Evolutionary conservation across 1,140 invertebrate genomes (phyloP).

Genomic region (Drosophila parvula): DNA sequence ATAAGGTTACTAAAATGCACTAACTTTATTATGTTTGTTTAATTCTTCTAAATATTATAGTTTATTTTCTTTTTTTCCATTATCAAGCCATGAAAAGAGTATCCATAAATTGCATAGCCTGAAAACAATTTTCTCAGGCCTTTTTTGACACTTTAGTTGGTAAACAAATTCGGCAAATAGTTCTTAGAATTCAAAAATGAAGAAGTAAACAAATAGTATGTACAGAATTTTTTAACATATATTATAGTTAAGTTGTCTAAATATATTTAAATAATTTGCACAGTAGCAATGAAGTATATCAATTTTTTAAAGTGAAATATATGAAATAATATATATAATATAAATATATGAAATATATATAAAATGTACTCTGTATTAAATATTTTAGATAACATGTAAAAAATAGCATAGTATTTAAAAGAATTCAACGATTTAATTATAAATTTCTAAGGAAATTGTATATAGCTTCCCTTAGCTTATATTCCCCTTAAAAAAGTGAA

Average conservation of each 20-base stretch:
- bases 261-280: neutral
- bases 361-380: neutral
- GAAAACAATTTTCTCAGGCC: too few relatives aligned
- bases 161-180: conserved; percentile 6
- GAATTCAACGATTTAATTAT: neutral
- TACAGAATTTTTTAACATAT: neutral
- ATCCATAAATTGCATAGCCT: neutral
- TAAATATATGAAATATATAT: too few relatives aligned
- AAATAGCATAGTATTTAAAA: neutral
- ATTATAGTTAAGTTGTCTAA: neutral
- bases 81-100: neutral
- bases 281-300: too few relatives aligned
- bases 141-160: neutral
- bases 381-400: neutral
- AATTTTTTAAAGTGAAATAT: neutral
- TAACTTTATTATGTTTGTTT: too few relatives aligned
- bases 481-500: neutral
- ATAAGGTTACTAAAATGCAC: too few relatives aligned
- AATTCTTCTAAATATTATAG: too few relatives aligned
- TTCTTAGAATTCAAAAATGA: neutral
- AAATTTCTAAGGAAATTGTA: neutral
- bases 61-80: neutral
- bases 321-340: too few relatives aligned
- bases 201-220: conserved; percentile 1
- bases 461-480: neutral